Evolutionary conservation across 1,140 invertebrate species (phyloP), one percentile per base, ranked within the genome.

Genomic region (Penaeus japonicus): DNA sequence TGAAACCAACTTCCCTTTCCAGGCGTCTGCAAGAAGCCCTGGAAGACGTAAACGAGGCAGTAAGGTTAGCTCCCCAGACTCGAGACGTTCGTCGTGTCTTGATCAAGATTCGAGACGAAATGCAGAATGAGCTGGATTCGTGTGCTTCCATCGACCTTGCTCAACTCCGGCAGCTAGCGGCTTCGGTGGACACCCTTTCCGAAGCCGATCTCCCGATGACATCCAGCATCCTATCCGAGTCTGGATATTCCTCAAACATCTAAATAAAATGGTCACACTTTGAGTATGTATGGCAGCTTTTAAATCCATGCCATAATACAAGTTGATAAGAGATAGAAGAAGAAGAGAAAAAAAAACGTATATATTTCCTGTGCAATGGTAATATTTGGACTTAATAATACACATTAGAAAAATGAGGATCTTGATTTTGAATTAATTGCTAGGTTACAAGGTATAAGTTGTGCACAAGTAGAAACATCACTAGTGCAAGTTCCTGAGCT

Each of bases 1-100:
- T 77, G 30, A 70, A 27, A 24, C 79, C 22, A 27, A 24, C 85
- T 75, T 90, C 85, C 89, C 85, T 32, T 90, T 90, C 15, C 86
- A 94, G 94, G 75, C 92, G 94, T 20, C 93, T 94, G 82, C 93
- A 95, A 7, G 93, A 94, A 39, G 95, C 96, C 10, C 91, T 96
- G n/a, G 91, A 92, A 5, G 96, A 96, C 90, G 93, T 96, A 59
- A 94, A 95, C 88, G 95, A 96, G 92, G 96, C 96, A 22, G 91
- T 96, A 24, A 93, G 94, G 84, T 92, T 96, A 4, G 94, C 95
- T 10, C 95, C 94, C 24, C 90, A 93, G 7, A 89, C 84, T 32
- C 83, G 88, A 17, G 95, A 96, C 91, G 94, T 96, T 47, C 93
- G 94, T 62, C 93, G 95, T 35, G 94, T 96, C n/a, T 92, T 96